Base-by-base conservation (phyloP, 2,113 vertebrate genomes). In the Fregata magnificens region DNA sequence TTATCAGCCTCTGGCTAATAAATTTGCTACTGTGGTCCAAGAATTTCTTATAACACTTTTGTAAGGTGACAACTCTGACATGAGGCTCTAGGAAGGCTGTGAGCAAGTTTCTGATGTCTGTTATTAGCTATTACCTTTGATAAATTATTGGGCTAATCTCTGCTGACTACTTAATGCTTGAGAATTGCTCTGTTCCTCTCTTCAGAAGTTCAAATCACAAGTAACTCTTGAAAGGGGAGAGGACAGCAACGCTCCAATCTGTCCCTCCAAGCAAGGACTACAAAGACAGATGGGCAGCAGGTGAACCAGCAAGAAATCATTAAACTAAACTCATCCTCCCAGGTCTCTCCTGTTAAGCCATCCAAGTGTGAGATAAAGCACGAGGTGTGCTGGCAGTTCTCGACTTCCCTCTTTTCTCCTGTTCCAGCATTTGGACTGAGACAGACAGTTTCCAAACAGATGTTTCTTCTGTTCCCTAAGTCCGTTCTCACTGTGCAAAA, bases 261-360 rank as follows among this genome's bases (percentile, higher is more conserved):
- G 72, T 95, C 88, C 94, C 94, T 95, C 70, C 10, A 32, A 96
- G 95, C 97, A 89, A 93, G 87, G 81, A 62, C 88, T 95, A 31
- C 93, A 85, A 42, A 97, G 96, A 97, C 97, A 97, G 97, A 97
- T 96, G 97, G 95, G 93, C 86, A 95, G 88, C 97, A 97, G 97
- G 92, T 95, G 94, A 97, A 89, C 69, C 93, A 97, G 96, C 94
- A 89, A 94, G 91, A 91, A 93, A 95, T 95, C 83, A 95, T 95
- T 95, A 96, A 96, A 91, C 96, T 95, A 94, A 97, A 76, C 92
- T 96, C 92, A 85, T 82, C 90, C 92, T 93, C 77, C 65, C 91
- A 91, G 81, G 86, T 95, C 88, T 82, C 88, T 89, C 31, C 84
- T 89, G 88, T 93, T 91, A 42, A 95, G 66, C 62, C 65, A 82